phyloP scores from a whole-genome alignment of 2,797 vertebrate species.

The Gymnopithys bicolor region DNA sequence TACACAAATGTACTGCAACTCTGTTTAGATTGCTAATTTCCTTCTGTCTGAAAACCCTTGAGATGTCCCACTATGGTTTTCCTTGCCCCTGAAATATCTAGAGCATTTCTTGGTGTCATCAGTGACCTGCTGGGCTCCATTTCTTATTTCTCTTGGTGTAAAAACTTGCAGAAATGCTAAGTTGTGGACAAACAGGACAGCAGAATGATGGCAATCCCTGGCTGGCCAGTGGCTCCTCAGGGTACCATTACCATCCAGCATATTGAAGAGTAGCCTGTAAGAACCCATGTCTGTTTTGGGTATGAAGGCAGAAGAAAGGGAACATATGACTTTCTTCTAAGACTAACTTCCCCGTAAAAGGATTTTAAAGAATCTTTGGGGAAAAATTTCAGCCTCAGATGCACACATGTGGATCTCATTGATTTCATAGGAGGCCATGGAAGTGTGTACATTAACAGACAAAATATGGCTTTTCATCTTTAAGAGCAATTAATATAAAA shows the following conservation, averaged over 20 bases:
- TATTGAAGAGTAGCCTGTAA: not conserved
- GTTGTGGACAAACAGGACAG: accelerated
- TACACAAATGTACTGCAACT: accelerated
- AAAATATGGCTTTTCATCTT: slow-evolving; percentile 42
- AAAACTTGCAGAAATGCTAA: not conserved
- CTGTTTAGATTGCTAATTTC: not conserved
- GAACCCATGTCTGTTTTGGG: not conserved
- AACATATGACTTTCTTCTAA: not conserved
- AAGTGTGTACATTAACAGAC: not conserved
- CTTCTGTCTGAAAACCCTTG: not conserved
- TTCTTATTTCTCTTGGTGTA: not conserved
- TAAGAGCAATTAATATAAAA: slow-evolving; percentile 42
- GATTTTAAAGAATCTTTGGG: slow-evolving; percentile 15
- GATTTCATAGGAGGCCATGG: not conserved
- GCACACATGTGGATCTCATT: slow-evolving; percentile 16
- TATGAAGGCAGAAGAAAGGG: slow-evolving; percentile 5
- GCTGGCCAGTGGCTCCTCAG: not conserved
- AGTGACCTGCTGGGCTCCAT: not conserved
- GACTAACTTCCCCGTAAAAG: slow-evolving; percentile 19
- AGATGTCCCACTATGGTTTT: not conserved
- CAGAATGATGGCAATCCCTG: not conserved
- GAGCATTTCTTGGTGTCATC: not conserved
- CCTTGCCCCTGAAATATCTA: not conserved
- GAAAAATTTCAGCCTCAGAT: slow-evolving; percentile 6
- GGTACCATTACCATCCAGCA: accelerated